Evolutionary conservation across 2,888 invertebrate species (phyloP), one percentile per base, ranked within the genome.

Genomic region (Andrena praecox): DNA sequence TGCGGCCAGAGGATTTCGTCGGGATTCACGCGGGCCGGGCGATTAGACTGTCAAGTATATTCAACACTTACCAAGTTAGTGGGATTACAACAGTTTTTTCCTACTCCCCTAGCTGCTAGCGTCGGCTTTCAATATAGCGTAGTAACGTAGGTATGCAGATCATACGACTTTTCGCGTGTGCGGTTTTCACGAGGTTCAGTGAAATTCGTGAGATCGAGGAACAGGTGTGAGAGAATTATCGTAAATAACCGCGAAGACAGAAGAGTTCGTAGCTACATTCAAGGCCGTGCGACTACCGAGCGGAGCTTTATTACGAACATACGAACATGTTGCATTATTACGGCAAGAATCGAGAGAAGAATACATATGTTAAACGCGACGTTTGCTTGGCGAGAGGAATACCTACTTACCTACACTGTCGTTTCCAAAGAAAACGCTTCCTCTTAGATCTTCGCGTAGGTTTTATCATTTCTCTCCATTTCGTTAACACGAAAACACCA

Each of bases 241-340:
- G 67, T 10, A 24, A 16, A 54, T 52, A 62, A 81, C 27, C 54
- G 52, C 62, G 52, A 63, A 77, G 77, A 20, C 20, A 20, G 72
- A 69, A 71, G 72, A 77, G 80, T 79, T 83, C 62, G 76, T 80
- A 60, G 77, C 59, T 81, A 74, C 27, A 27, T 68, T 76, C 87
- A 87, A 87, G 87, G 88, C 76, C 86, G 76, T 63, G 77, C 77
- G 74, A 76, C 72, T 70, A 80, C 73, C 62, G 72, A 82, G 78
- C 82, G 67, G 77, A 86, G 78, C 85, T 87, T 87, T 80, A 79
- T 77, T 82, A 77, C 84, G 81, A 83, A 74, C 82, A 80, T 80
- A 77, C 84, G 81, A 83, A 74, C 82, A 80, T 80, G 86, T 76
- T 82, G 77, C 70, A 82, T 67, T 80, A 70, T 82, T 79, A 80